Percentiles rank a stretch among this genome's conserved stretches.
phyloP scores from a whole-genome alignment of 2,888 invertebrate genomes.

The Oxytorus armatus region DNA sequence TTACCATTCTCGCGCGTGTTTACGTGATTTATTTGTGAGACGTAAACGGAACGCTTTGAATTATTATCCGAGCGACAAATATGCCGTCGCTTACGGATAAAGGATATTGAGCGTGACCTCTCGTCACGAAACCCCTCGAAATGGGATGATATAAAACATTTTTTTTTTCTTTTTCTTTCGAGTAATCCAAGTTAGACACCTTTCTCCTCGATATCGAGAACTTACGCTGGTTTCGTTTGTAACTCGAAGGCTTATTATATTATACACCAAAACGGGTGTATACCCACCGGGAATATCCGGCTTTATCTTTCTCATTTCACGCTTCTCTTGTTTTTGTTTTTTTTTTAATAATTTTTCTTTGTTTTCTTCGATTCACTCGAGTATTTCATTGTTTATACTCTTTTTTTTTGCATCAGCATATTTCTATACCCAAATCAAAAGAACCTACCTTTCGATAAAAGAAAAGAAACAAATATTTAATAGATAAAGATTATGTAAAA shows the following conservation, averaged over 20 bases:
- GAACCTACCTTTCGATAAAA: slow-evolving; percentile 36
- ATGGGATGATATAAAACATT: slow-evolving; percentile 11
- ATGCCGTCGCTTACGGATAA: slow-evolving; percentile 24
- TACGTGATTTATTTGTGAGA: slow-evolving; percentile 2
- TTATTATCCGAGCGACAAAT: slow-evolving; percentile 24
- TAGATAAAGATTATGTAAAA: slow-evolving; percentile 61
- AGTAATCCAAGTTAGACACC: slow-evolving; percentile 35
- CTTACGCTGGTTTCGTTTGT: slow-evolving; percentile 66
- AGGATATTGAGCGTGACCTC: slow-evolving; percentile 24
- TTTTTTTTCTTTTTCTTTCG: slow-evolving; percentile 24
- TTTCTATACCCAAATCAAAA: slow-evolving; percentile 51
- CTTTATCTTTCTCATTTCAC: slow-evolving; percentile 39
- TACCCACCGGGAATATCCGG: slow-evolving; percentile 29
- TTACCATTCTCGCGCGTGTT: slow-evolving; percentile 28
- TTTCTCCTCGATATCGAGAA: slow-evolving; percentile 62
- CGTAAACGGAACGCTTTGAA: slow-evolving; percentile 20
- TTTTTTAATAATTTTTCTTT: not conserved
- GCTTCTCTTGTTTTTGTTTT: slow-evolving; percentile 23
- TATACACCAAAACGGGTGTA: too few relatives aligned
- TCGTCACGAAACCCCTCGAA: slow-evolving; percentile 17
- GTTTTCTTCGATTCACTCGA: slow-evolving; percentile 9
- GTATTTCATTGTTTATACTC: slow-evolving; percentile 40
- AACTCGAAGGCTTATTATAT: slow-evolving; percentile 52
- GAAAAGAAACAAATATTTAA: slow-evolving; percentile 50
- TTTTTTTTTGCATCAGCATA: slow-evolving; percentile 46